These are phyloP conservation scores for Ectemnius lituratus DNA, from an alignment of 2,888 invertebrate genomes.

Conservation along the genomic window DNA sequence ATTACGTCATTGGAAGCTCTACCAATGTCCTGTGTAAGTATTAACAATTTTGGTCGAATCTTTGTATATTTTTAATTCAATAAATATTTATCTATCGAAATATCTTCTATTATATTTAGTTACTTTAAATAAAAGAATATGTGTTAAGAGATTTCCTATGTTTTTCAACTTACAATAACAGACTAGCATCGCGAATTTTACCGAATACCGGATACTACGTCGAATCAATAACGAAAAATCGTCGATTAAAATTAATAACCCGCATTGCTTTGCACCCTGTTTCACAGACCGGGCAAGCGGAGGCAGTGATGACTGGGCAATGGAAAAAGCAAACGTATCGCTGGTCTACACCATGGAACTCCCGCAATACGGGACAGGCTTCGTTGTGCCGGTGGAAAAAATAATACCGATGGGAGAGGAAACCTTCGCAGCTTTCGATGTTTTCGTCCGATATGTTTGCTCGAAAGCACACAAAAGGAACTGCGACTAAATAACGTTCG, in stretches of 20 bases:
- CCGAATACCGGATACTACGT: too few relatives aligned
- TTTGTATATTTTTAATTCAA: too few relatives aligned
- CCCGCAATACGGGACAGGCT: constrained; percentile 80
- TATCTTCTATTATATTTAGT: too few relatives aligned
- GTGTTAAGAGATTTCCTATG: too few relatives aligned
- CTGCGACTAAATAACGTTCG: too few relatives aligned
- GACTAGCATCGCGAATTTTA: too few relatives aligned
- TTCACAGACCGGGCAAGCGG: constrained; percentile 79
- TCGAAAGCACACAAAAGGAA: neutral
- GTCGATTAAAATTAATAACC: too few relatives aligned
- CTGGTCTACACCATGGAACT: constrained; percentile 83
- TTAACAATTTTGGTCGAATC: too few relatives aligned
- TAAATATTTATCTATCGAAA: too few relatives aligned
- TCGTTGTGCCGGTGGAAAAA: constrained; percentile 79
- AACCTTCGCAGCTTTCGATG: constrained; percentile 80
- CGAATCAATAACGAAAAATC: too few relatives aligned
- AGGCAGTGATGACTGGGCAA: constrained; percentile 83
- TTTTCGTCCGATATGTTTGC: constrained; percentile 75
- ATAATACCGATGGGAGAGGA: constrained; percentile 80
- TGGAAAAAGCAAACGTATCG: constrained; percentile 79
- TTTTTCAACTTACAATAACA: too few relatives aligned
- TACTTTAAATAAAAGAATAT: too few relatives aligned
- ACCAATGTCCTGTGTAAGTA: constrained; percentile 75
- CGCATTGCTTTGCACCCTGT: neutral
- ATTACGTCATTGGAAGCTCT: constrained; percentile 76